Conservation (phyloP, 1,140 invertebrate genomes). For the Penaeus indicus region DNA sequence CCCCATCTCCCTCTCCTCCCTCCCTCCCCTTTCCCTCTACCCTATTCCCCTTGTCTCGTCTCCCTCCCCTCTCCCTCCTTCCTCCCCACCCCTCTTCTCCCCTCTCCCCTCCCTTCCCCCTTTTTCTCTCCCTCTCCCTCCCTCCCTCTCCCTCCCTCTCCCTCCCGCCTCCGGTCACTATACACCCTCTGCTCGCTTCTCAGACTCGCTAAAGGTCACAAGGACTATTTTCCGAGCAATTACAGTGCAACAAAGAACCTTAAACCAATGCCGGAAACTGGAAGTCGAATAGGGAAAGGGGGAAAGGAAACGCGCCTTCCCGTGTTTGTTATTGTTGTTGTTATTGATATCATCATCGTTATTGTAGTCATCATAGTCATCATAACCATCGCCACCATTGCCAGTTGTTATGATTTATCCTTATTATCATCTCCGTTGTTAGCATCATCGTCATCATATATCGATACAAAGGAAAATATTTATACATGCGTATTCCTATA, state of each 20-base stretch:
- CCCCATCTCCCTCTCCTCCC: neutral
- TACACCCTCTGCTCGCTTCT: neutral
- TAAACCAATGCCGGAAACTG: no score
- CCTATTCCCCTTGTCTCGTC: neutral
- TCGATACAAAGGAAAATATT: no score
- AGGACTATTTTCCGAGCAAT: conserved; percentile 49
- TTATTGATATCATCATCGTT: no score
- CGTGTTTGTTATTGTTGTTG: no score
- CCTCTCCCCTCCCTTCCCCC: neutral
- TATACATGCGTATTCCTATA: no score
- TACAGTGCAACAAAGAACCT: conserved; percentile 36
- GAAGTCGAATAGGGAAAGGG: no score
- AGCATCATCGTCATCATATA: no score
- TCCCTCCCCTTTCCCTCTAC: neutral
- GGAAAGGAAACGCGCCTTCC: no score
- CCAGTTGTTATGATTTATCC: no score
- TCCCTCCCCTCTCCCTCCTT: neutral
- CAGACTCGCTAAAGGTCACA: conserved; percentile 44
- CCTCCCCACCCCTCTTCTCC: neutral
- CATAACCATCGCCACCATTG: no score
- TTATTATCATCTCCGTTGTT: no score
- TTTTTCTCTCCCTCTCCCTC: neutral
- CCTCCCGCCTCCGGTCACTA: neutral
- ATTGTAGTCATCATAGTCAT: no score
- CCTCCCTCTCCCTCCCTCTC: neutral